Evolutionary conservation across 2,797 vertebrate species (phyloP).

Genomic region (Pseudochaenichthys georgianus): DNA sequence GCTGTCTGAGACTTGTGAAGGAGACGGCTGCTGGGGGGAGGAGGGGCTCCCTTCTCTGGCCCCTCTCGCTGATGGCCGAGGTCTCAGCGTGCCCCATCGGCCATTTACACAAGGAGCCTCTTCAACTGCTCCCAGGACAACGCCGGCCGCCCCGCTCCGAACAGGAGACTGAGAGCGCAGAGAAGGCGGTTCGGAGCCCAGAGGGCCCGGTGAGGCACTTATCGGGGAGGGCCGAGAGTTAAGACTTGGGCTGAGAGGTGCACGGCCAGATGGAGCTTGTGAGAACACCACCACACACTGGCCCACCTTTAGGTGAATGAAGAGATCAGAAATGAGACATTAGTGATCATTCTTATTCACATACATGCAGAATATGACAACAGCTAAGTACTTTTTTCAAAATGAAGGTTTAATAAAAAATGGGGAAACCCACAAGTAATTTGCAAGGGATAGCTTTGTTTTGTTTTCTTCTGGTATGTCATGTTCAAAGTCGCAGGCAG

Average conservation of each 20-base stretch:
- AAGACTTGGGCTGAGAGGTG: slow-evolving; percentile 96
- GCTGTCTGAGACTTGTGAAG: slow-evolving; percentile 88
- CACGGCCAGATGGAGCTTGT: slow-evolving; percentile 95
- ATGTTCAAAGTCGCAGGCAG: too few relatives aligned
- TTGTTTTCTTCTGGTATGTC: too few relatives aligned
- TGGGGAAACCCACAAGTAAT: too few relatives aligned
- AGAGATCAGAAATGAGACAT: slow-evolving; percentile 2
- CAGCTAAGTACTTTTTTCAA: background rate
- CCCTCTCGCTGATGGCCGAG: slow-evolving; percentile 89
- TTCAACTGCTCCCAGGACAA: slow-evolving; percentile 85
- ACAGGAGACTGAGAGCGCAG: slow-evolving; percentile 94
- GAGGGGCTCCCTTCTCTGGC: slow-evolving; percentile 94
- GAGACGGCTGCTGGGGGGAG: slow-evolving; percentile 88
- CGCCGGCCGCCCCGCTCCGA: slow-evolving; percentile 81
- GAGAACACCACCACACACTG: slow-evolving; percentile 99
- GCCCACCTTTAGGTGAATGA: slow-evolving; percentile 88
- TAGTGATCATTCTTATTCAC: background rate
- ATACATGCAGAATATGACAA: background rate
- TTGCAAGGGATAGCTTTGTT: too few relatives aligned
- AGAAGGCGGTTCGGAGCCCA: slow-evolving; percentile 91
- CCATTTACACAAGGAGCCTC: slow-evolving; percentile 97
- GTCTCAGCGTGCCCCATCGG: slow-evolving; percentile 96
- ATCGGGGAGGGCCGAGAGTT: slow-evolving; percentile 98
- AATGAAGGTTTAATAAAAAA: too few relatives aligned
- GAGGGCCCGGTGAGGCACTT: slow-evolving; percentile 93